Percentiles rank a stretch among this genome's conserved stretches.
These are phyloP conservation scores for Urocyon cinereoargenteus DNA, from an alignment of 2,797 vertebrate species.

Conservation along the genomic window DNA sequence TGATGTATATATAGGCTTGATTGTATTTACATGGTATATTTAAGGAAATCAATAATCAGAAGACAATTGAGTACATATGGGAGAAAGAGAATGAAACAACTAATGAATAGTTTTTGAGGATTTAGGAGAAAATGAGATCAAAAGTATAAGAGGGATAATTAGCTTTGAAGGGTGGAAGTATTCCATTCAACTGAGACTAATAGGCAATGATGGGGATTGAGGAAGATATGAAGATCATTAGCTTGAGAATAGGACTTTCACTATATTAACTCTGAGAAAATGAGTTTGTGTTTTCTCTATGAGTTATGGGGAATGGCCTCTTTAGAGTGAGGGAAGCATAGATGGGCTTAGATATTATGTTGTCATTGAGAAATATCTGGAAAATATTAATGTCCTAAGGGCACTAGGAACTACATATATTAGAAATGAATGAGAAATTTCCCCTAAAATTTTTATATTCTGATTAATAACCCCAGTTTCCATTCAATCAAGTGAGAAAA, in stretches of 20 bases:
- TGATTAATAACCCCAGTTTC: background rate
- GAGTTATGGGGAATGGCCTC: background rate
- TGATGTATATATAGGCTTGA: background rate
- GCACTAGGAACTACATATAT: background rate
- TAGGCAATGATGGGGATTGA: background rate
- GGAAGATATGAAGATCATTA: background rate
- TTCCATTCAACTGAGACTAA: slow-evolving; percentile 25
- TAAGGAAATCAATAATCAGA: background rate
- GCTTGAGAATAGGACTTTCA: background rate
- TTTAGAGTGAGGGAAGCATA: background rate
- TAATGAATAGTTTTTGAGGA: background rate
- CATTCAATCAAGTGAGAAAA: background rate
- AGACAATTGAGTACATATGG: background rate
- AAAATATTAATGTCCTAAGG: background rate
- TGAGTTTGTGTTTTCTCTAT: background rate
- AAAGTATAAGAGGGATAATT: background rate
- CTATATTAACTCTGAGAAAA: background rate
- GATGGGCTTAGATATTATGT: background rate
- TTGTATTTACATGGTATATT: background rate
- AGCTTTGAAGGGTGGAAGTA: background rate
- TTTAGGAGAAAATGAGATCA: background rate
- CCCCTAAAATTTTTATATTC: background rate
- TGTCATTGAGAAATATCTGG: background rate
- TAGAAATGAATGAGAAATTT: background rate
- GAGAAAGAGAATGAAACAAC: background rate